Base-by-base conservation (phyloP, 2,113 vertebrate genomes). In the Canis aureus region DNA sequence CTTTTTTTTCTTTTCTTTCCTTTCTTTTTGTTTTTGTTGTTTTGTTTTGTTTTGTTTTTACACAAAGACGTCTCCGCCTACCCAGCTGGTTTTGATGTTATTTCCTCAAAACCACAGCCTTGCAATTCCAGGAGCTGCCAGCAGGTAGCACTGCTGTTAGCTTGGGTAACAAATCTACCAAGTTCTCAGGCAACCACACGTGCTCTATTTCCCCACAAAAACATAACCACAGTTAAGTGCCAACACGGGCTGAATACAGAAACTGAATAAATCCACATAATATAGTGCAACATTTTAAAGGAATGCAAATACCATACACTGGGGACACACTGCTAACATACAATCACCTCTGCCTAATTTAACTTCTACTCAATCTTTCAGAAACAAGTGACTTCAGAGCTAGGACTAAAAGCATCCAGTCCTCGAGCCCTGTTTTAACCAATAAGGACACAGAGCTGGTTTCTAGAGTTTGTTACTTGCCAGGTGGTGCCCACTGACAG, bases 111-210 rank as follows among this genome's bases (percentile, higher is more conserved):
- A 89, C 15, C 13, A 78, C 3, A 9, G 25, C n/a, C 43, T 78
- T 96, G 38, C 78, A 97, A 89, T 95, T 95, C 90, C 25, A 55
- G 59, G 59, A 78, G 6, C 60, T 96, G 86, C 55, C 96, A 79
- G 60, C 35, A 95, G 85, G 79, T 0, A 55, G 89, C 64, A 86
- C 78, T 79, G 62, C 59, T 67, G 12, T 59, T 55, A 49, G n/a
- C 17, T 16, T 82, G 86, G 59, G 85, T 55, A 91, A 82, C 59
- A 95, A 76, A 84, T 0, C 20, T 16, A 49, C 8, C 17, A 71
- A 35, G 29, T 51, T 82, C 78, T 86, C 8, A 60, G 16, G 9
- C 66, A 79, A 62, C 9, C 17, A 88, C 49, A 25, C 9, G 11
- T 0, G 29, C 43, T 74, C 4, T 59, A 81, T n/a, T 92, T 89